These are phyloP conservation scores for Pyxicephalus adspersus DNA, from an alignment of 2,113 vertebrate species.

Conservation along the genomic window DNA sequence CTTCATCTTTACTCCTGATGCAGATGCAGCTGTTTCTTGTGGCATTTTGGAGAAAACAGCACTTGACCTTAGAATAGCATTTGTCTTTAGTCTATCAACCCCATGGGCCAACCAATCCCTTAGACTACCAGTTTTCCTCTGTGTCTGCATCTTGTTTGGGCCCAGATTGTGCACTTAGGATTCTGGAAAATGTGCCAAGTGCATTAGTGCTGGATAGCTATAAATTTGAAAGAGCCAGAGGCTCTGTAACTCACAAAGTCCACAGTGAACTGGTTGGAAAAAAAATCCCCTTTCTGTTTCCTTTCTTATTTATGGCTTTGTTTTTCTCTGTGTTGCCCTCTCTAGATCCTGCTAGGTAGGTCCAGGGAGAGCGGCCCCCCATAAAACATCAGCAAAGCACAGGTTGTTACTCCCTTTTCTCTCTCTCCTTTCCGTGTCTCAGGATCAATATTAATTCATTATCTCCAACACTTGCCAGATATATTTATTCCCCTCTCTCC, in stretches of 20 bases:
- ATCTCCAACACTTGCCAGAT: slow-evolving; percentile 55
- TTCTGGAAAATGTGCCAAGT: slow-evolving; percentile 45
- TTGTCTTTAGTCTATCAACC: not conserved
- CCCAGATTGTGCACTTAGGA: slow-evolving; percentile 24
- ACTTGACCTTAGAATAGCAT: not conserved
- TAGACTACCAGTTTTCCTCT: slow-evolving; percentile 23
- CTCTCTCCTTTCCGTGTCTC: slow-evolving; percentile 51
- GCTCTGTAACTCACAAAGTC: slow-evolving; percentile 52
- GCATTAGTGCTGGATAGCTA: slow-evolving; percentile 52
- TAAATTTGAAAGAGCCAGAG: slow-evolving; percentile 51
- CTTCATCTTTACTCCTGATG: too few relatives aligned
- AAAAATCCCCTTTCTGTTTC: slow-evolving; percentile 30
- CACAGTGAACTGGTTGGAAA: slow-evolving; percentile 29
- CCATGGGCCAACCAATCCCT: not conserved
- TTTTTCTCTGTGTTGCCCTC: slow-evolving; percentile 52
- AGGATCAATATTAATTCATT: slow-evolving; percentile 57
- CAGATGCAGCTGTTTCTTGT: not conserved
- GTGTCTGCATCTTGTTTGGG: slow-evolving; percentile 36
- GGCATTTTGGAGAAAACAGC: not conserved
- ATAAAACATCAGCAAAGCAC: slow-evolving; percentile 54
- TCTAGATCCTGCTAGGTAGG: slow-evolving; percentile 45
- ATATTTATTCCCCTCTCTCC: slow-evolving; percentile 52
- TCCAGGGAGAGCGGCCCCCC: slow-evolving; percentile 42
- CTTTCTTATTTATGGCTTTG: slow-evolving; percentile 54
- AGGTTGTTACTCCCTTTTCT: slow-evolving; percentile 46